Evolutionary conservation across 2,888 invertebrate species (phyloP), one percentile per base, ranked within the genome.

Genomic region (Xylota segnis): DNA sequence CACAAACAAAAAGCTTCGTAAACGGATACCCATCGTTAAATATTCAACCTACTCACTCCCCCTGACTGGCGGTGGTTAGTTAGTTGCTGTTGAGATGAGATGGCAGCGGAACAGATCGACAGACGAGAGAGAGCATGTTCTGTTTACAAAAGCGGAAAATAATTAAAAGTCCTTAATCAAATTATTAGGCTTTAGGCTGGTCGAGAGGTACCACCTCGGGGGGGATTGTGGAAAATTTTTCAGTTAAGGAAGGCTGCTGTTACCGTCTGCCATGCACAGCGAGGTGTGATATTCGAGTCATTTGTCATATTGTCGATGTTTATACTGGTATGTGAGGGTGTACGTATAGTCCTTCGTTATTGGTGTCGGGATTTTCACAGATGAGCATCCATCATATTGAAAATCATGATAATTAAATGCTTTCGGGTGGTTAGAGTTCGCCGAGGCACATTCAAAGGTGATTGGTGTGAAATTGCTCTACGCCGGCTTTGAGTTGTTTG

Each of bases 91-190:
- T 58, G 56, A n/a, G n/a, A 65, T 52, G 70, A 58, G 43, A 83
- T 52, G 52, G 9, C 32, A 32, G 9, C 29, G 54, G 14, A 77
- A 63, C 50, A 68, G 47, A 65, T 79, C 66, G 50, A 56, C n/a
- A 10, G 12, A 18, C 18, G 6, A 7, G 32, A 6, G 7, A 4
- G 9, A 2, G 68, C 16, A 18, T 29, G 16, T 52, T 77, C 40
- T 77, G 84, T 76, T 75, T 81, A 63, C 68, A 72, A 82, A 72
- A 68, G 72, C 52, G 50, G 56, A 68, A 86, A 76, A 68, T 86
- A 82, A 86, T 86, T 82, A 82, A 82, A 81, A 81, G 75, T 75
- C 75, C 81, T 84, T 71, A 84, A 82, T 86, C 76, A 86, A 82
- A 82, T 86, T 82, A 82, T 81, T 76, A 66, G 68, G 23, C 65